phyloP scores from a whole-genome alignment of 2,113 vertebrate genomes.

The Peucedramus taeniatus region DNA sequence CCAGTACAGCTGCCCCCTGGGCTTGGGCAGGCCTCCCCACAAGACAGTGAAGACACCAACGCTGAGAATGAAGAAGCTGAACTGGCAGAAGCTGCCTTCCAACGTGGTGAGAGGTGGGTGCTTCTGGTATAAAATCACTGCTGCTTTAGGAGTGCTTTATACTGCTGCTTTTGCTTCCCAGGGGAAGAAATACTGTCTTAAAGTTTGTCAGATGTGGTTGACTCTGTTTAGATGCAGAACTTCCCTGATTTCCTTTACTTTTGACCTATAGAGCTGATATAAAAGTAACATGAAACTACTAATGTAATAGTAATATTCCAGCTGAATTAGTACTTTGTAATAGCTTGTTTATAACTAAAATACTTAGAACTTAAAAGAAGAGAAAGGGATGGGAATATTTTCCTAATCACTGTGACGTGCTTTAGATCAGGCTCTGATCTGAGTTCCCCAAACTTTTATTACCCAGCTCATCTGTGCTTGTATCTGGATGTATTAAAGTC shows the following conservation, averaged over 20 bases:
- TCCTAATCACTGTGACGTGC: neutral
- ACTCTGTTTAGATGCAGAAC: neutral
- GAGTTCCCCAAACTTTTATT: neutral
- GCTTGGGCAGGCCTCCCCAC: conserved; percentile 16
- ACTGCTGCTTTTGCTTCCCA: neutral
- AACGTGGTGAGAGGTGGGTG: conserved; percentile 79
- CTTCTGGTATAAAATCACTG: neutral
- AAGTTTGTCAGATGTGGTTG: neutral
- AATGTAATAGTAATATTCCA: neutral
- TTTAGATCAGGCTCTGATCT: neutral
- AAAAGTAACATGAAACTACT: neutral
- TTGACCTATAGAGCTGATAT: neutral
- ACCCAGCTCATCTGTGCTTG: neutral
- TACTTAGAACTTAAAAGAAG: neutral
- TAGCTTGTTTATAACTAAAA: neutral
- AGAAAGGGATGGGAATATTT: neutral
- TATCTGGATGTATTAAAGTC: neutral
- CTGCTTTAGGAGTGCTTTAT: neutral
- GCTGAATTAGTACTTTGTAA: neutral
- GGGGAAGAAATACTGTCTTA: neutral
- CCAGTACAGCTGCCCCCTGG: conserved; percentile 66
- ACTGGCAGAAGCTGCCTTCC: conserved; percentile 94
- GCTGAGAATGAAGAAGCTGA: conserved; percentile 94
- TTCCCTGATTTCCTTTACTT: neutral
- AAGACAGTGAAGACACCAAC: conserved; percentile 77